These are phyloP conservation scores for Ceratitis capitata DNA, from an alignment of 1,140 invertebrate genomes.

Conservation along the genomic window DNA sequence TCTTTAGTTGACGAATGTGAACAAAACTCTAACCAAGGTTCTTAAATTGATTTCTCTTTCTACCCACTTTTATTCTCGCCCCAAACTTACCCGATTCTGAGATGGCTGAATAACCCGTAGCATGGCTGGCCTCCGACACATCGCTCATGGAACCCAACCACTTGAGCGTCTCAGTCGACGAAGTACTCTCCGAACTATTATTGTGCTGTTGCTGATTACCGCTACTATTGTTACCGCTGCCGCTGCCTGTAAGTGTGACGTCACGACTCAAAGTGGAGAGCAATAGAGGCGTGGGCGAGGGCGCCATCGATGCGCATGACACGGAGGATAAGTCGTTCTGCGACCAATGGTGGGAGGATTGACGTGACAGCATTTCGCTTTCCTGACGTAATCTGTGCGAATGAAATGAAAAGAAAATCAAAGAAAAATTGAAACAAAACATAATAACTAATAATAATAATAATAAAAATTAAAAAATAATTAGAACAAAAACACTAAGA, in stretches of 20 bases:
- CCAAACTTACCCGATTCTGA: slow-evolving; percentile 60
- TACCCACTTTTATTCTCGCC: too few relatives aligned
- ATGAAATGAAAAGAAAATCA: slow-evolving; percentile 40
- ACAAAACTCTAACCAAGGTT: too few relatives aligned
- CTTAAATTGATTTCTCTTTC: too few relatives aligned
- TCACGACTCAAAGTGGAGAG: slow-evolving; percentile 49
- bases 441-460: neutral
- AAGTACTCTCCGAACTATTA: slow-evolving; percentile 74
- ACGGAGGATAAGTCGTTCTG: slow-evolving; percentile 65
- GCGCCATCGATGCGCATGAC: slow-evolving; percentile 61
- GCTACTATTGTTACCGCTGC: neutral
- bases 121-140: slow-evolving; percentile 73
- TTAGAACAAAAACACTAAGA: neutral
- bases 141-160: slow-evolving; percentile 84
- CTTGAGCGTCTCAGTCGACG: slow-evolving; percentile 83
- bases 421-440: slow-evolving; percentile 35
- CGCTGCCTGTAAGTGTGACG: slow-evolving; percentile 52
- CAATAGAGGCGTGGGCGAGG: slow-evolving; percentile 55
- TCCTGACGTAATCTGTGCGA: slow-evolving; percentile 62
- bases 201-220: slow-evolving; percentile 46
- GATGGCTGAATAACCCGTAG: slow-evolving; percentile 62
- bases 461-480: neutral
- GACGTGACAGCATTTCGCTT: slow-evolving; percentile 63
- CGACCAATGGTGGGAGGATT: slow-evolving; percentile 66
- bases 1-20: too few relatives aligned